Evolutionary conservation across 2,888 invertebrate species (phyloP), one percentile per base, ranked within the genome.

Genomic region (Lissocephala sabroskyi): DNA sequence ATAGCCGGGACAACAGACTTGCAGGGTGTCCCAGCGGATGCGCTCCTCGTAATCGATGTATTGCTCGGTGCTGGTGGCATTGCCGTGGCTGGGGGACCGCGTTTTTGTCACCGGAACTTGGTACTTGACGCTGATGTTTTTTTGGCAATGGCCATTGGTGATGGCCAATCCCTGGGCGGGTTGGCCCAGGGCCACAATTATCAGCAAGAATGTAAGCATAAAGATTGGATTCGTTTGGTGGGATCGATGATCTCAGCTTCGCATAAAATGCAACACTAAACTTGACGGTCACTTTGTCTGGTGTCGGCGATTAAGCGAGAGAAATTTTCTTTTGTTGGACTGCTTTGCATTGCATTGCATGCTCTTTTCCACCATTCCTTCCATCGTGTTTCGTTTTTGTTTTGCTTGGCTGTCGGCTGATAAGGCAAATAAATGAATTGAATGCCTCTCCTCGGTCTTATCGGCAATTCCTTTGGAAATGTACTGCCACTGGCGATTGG

Each of bases 61-160:
- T 39, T 62, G 61, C 13, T 77, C 66, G 14, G 45, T 7, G 1
- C 28, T 11, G 29, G 41, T 61, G 29, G 33, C 41, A 36, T 61
- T 47, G n/a, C 26, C 41, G 17, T 53, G 46, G 6, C 11, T 30
- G 2, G 49, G 35, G 4, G 50, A 10, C 1, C 63, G 66, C 0
- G 55, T 65, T 36, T 54, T 59, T 0, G 68, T 66, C 18, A 82
- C 59, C 1, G 81, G 79, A 53, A 77, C 77, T 52, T 80, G 80
- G 41, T 81, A 81, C 57, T 80, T 80, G 7, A 79, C 73, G 10
- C 77, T 82, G 19, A 81, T 73, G 45, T 82, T 81, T 47, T 77
- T 80, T 55, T 70, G 71, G 44, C 80, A 81, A 43, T 79, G 75
- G 0, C 71, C 79, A 14, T 67, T 71, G 19, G 79, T 79, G 11